Evolutionary conservation across 2,113 vertebrate genomes (phyloP), one percentile per base, ranked within the genome.

Genomic region (Progne subis): DNA sequence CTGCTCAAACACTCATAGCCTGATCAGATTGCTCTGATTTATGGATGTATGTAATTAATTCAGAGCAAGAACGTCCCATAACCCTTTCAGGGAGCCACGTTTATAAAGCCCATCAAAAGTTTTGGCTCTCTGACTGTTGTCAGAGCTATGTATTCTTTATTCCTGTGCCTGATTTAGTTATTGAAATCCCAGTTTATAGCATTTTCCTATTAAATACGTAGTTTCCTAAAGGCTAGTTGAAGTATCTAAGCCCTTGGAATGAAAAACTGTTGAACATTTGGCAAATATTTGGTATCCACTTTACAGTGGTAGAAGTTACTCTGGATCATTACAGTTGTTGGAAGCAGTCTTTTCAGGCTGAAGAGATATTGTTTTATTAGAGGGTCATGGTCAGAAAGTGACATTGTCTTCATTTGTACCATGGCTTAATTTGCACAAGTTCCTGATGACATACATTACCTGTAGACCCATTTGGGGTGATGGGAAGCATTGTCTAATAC

Each of bases 171-270:
- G 55, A 77, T 92, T 96, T 86, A 77, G 69, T 77, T 85, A 93
- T 61, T 82, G 67, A 86, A 96, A 88, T 68, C 50, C 15, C 44
- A 82, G 52, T 85, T 94, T 76, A 78, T 85, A 71, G n/a, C n/a
- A 85, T 87, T 92, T 94, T 77, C 21, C 41, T 81, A 49, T 84
- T 94, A 94, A 88, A 82, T 25, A 67, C 18, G 32, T 46, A 44
- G 56, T 69, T 85, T 96, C 65, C 53, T 74, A 82, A 87, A 65
- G 84, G 53, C 14, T 31, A 74, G 43, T 44, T 91, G 60, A 88
- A 96, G 56, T 79, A 84, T 11, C 44, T 78, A 82, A 84, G 71
- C 34, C 37, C 12, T 72, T 11, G 2, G 29, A 92, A 94, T 55
- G 63, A 44, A 86, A 92, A 91, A 50, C 37, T 12, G 7, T 76